Evolutionary conservation across 2,113 vertebrate genomes (phyloP).

Genomic region (Sula dactylatra): DNA sequence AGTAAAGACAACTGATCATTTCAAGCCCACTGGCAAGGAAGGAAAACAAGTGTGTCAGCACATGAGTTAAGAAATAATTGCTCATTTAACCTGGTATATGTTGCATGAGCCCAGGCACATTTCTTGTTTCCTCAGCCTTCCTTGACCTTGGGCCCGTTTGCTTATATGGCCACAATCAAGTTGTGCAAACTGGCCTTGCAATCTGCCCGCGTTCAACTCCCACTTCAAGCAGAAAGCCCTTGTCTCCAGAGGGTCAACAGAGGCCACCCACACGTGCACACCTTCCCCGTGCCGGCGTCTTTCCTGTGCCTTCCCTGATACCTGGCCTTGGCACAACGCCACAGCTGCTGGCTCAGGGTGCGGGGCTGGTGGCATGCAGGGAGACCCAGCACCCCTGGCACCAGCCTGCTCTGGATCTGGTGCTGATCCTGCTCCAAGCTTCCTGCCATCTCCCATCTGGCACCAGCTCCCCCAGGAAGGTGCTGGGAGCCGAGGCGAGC

Average conservation of each 20-base stretch:
- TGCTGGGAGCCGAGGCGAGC: not conserved
- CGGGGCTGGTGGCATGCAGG: not conserved
- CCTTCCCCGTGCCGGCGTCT: accelerated
- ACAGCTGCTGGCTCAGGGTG: accelerated
- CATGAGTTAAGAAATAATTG: not conserved
- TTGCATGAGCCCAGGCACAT: not conserved
- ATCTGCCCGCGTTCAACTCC: not conserved
- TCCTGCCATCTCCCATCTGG: accelerated
- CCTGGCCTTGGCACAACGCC: accelerated
- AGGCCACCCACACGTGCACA: not conserved
- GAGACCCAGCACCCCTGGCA: accelerated
- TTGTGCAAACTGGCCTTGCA: not conserved
- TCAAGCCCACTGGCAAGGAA: not conserved
- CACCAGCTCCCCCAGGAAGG: not conserved
- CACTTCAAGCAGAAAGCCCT: not conserved
- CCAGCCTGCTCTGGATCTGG: not conserved
- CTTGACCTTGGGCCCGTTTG: slow-evolving; percentile 4
- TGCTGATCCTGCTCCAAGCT: not conserved
- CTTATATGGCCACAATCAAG: not conserved
- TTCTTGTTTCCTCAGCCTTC: not conserved
- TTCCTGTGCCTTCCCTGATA: not conserved
- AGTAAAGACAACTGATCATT: not conserved
- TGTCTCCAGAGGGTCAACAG: not conserved
- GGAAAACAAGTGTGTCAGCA: not conserved
- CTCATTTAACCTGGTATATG: not conserved